Percentiles rank a stretch among this genome's conserved stretches.
These are phyloP conservation scores for Didymodactylos carnosus DNA, from an alignment of 2,888 invertebrate species.

Conservation along the genomic window DNA sequence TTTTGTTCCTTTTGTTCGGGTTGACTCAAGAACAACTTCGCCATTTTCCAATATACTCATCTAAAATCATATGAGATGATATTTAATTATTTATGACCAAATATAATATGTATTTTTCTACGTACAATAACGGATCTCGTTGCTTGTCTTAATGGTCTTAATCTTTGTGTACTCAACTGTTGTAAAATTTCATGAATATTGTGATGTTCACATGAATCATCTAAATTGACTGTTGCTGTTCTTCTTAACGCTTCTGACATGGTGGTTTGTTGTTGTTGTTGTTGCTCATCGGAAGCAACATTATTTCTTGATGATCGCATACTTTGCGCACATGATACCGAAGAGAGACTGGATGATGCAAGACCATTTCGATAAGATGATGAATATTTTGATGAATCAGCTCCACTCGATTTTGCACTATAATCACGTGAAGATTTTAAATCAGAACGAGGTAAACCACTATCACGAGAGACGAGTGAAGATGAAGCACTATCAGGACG, in stretches of 20 bases:
- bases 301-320: neutral
- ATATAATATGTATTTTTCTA: neutral
- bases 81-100: neutral
- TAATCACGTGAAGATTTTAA: neutral
- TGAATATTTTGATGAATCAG: neutral
- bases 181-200: neutral
- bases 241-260: too few relatives aligned
- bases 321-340: too few relatives aligned
- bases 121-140: slow-evolving; percentile 66
- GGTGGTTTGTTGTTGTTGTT: neutral
- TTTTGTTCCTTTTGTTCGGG: slow-evolving; percentile 50
- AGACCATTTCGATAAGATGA: neutral
- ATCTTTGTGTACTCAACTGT: slow-evolving; percentile 53
- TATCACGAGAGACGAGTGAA: neutral
- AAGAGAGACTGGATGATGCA: too few relatives aligned
- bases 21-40: slow-evolving; percentile 37
- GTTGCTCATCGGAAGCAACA: neutral
- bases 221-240: neutral
- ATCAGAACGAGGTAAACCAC: neutral
- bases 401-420: neutral
- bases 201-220: neutral
- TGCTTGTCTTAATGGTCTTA: slow-evolving; percentile 59
- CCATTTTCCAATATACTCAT: slow-evolving; percentile 38
- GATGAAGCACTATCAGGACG: neutral
- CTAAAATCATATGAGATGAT: slow-evolving; percentile 41